phyloP scores from a whole-genome alignment of 2,888 invertebrate genomes.

The Nematopogon swammerdamellus region DNA sequence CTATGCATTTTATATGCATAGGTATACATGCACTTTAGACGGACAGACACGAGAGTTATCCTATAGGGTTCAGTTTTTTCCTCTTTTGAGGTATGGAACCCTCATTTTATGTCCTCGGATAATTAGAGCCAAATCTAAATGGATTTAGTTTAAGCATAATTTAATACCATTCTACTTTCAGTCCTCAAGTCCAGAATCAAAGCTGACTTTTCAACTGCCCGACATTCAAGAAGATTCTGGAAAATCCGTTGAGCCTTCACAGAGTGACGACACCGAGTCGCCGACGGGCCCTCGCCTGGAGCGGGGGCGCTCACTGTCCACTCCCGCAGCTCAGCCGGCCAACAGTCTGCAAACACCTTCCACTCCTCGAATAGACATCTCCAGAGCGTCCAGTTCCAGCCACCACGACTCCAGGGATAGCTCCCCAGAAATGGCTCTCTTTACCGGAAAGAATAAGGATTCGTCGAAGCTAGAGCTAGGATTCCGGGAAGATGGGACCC shows the following conservation, averaged over 20 bases:
- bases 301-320: constrained; percentile 41
- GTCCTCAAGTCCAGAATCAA: constrained; percentile 59
- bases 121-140: not conserved
- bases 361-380: constrained; percentile 85
- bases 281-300: constrained; percentile 22
- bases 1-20: too few relatives aligned
- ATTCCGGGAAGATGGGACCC: constrained; percentile 75
- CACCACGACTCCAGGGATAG: constrained; percentile 84
- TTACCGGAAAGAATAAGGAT: constrained; percentile 56
- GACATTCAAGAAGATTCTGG: constrained; percentile 51
- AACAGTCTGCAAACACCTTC: constrained; percentile 57
- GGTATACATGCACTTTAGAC: too few relatives aligned
- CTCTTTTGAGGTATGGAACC: too few relatives aligned
- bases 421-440: constrained; percentile 80
- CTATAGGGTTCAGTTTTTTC: too few relatives aligned
- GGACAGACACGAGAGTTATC: too few relatives aligned
- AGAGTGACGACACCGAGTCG: not conserved
- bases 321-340: constrained; percentile 26
- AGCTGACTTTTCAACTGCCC: constrained; percentile 52
- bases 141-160: not conserved
- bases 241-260: not conserved
- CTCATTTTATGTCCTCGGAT: too few relatives aligned
- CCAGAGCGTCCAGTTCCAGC: constrained; percentile 83
- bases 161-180: constrained; percentile 21
- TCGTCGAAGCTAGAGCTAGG: constrained; percentile 48